Evolutionary conservation across 2,888 invertebrate genomes (phyloP).

Genomic region (Phyllotreta striolata): DNA sequence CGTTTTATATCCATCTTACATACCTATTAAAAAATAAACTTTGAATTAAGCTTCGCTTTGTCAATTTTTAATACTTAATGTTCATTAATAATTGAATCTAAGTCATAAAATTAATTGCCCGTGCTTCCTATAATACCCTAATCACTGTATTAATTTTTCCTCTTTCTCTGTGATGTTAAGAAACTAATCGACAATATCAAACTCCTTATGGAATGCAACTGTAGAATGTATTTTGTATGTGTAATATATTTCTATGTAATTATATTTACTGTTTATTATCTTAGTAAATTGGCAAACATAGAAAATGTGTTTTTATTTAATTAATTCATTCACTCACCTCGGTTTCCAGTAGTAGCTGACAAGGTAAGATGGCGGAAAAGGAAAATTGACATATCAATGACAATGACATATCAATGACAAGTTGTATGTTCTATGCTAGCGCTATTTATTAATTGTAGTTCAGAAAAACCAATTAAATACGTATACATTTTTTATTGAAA

Average conservation of each 20-base stretch:
- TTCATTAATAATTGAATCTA: not conserved
- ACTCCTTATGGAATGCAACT: slow-evolving; percentile 42
- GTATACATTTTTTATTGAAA: slow-evolving; percentile 6
- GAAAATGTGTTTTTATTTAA: slow-evolving; percentile 1
- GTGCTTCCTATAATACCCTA: slow-evolving; percentile 22
- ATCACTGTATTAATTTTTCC: slow-evolving; percentile 39
- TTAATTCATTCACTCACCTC: no score
- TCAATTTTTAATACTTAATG: no score
- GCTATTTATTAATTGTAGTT: no score
- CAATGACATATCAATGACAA: no score
- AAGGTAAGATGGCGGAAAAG: no score
- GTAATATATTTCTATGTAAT: slow-evolving; percentile 57
- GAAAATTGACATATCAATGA: no score
- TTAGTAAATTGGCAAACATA: slow-evolving; percentile 54
- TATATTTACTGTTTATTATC: slow-evolving; percentile 52
- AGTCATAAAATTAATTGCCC: not conserved
- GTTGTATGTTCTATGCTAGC: no score
- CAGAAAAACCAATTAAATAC: no score
- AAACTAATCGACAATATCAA: slow-evolving; percentile 54
- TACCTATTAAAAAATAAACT: no score
- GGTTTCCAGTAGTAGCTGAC: no score
- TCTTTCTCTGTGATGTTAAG: slow-evolving; percentile 55
- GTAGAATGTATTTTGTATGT: slow-evolving; percentile 54
- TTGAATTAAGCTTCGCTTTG: no score
- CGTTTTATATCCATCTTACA: no score